Percentiles rank a stretch among this genome's conserved stretches.
Evolutionary conservation across 1,140 invertebrate genomes (phyloP).

Genomic region (Batillaria attramentaria): DNA sequence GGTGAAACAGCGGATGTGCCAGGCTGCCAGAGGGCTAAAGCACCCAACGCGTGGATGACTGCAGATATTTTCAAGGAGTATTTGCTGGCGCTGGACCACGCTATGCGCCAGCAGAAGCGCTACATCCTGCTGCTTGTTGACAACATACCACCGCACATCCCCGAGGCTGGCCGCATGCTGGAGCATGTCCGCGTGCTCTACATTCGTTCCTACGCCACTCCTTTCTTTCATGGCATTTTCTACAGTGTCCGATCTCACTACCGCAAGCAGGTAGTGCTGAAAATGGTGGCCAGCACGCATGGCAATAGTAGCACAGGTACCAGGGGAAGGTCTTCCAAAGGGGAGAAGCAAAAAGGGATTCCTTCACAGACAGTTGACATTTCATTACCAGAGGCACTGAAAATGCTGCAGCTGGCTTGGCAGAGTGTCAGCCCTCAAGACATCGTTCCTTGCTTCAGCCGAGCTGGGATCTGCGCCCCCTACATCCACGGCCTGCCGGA

Average conservation of each 20-base stretch:
- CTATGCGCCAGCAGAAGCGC: slow-evolving; percentile 23
- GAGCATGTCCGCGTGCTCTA: slow-evolving; percentile 29
- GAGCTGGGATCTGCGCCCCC: slow-evolving; percentile 16
- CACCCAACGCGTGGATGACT: slow-evolving; percentile 23
- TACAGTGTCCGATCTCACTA: slow-evolving; percentile 20
- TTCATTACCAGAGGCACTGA: slow-evolving; percentile 15
- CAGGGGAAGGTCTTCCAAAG: not conserved
- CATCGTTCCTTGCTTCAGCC: slow-evolving; percentile 30
- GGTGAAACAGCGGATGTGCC: not conserved
- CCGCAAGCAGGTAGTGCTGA: slow-evolving; percentile 24
- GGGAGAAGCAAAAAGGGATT: not conserved
- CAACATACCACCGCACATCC: slow-evolving; percentile 3
- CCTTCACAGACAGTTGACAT: not conserved
- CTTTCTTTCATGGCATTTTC: slow-evolving; percentile 23
- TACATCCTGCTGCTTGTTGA: slow-evolving; percentile 28
- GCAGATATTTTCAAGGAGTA: slow-evolving; percentile 12
- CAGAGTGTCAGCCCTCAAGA: slow-evolving; percentile 16
- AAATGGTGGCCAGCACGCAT: not conserved
- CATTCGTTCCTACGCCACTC: slow-evolving; percentile 27
- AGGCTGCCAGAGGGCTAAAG: slow-evolving; percentile 17
- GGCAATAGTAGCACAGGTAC: not conserved
- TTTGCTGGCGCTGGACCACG: slow-evolving; percentile 18
- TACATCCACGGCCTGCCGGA: slow-evolving; percentile 28
- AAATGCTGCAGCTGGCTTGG: slow-evolving; percentile 26
- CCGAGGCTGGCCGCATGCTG: slow-evolving; percentile 17